Conservation (phyloP, 2,113 vertebrate genomes). For the Dasyurus viverrinus region DNA sequence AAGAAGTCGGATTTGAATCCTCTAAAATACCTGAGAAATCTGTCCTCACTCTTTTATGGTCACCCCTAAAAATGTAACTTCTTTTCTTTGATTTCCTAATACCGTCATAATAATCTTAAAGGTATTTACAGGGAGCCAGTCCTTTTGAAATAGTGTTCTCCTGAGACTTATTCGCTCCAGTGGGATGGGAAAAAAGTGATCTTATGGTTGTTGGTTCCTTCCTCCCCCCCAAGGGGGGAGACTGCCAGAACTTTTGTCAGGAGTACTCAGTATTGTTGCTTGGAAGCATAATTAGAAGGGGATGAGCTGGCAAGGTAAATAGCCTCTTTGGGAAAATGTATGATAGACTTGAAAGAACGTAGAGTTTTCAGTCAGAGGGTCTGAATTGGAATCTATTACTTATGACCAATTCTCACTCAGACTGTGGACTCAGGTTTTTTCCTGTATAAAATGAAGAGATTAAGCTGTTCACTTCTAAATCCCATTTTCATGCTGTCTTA, state of each 20-base stretch:
- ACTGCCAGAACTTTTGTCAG: too few relatives aligned
- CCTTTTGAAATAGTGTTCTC: too few relatives aligned
- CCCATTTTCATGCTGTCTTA: neutral
- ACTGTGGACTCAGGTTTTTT: constrained; percentile 2
- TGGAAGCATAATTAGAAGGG: neutral
- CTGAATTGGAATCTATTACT: neutral
- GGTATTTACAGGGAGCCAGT: too few relatives aligned
- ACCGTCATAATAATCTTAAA: too few relatives aligned
- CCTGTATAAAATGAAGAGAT: constrained; percentile 7
- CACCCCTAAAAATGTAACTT: too few relatives aligned
- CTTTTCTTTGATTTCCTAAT: too few relatives aligned
- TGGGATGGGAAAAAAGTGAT: neutral
- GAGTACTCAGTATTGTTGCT: too few relatives aligned
- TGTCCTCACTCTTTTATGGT: too few relatives aligned
- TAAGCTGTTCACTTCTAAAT: neutral
- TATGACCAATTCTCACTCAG: neutral
- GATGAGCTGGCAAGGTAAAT: too few relatives aligned
- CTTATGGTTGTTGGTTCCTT: neutral
- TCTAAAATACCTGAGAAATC: too few relatives aligned
- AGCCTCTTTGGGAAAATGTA: too few relatives aligned
- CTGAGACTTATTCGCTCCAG: neutral
- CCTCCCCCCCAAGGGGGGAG: neutral
- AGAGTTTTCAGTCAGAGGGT: neutral
- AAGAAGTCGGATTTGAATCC: too few relatives aligned
- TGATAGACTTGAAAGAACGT: neutral